Conservation (phyloP, 2,797 vertebrate species). For the Cuculus canorus region DNA sequence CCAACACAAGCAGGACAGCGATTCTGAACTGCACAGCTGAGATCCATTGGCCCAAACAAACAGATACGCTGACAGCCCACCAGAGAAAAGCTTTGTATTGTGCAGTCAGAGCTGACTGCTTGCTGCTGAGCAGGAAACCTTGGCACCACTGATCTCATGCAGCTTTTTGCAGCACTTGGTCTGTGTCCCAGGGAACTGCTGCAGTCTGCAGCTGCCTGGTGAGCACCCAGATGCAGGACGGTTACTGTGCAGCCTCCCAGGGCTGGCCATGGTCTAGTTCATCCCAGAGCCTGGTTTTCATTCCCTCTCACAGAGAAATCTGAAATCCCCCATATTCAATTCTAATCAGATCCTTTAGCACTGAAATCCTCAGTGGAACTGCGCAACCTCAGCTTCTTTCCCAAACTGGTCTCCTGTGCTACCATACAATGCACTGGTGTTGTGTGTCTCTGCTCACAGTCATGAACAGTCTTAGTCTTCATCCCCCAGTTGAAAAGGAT, state of each 20-base stretch:
- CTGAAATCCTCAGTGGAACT: not conserved
- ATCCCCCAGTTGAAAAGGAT: not conserved
- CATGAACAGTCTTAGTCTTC: not conserved
- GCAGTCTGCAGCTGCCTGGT: not conserved
- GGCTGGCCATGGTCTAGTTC: not conserved
- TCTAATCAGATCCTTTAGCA: not conserved
- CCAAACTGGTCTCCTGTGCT: not conserved
- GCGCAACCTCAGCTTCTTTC: not conserved
- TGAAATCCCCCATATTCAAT: not conserved
- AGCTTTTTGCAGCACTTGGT: not conserved
- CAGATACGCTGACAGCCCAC: accelerated
- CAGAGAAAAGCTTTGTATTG: not conserved
- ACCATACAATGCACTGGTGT: not conserved
- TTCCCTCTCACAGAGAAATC: not conserved
- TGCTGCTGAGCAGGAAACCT: not conserved
- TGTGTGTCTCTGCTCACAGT: not conserved
- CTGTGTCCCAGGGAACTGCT: not conserved
- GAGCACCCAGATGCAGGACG: not conserved
- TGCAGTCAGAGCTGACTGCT: not conserved
- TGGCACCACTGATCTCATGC: not conserved
- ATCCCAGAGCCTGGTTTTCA: not conserved
- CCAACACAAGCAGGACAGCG: not conserved
- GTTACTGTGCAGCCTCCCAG: not conserved
- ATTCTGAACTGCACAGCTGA: not conserved
- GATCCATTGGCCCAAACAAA: not conserved